These are phyloP conservation scores for Watsonalla cultraria DNA, from an alignment of 2,888 invertebrate species.

Conservation along the genomic window DNA sequence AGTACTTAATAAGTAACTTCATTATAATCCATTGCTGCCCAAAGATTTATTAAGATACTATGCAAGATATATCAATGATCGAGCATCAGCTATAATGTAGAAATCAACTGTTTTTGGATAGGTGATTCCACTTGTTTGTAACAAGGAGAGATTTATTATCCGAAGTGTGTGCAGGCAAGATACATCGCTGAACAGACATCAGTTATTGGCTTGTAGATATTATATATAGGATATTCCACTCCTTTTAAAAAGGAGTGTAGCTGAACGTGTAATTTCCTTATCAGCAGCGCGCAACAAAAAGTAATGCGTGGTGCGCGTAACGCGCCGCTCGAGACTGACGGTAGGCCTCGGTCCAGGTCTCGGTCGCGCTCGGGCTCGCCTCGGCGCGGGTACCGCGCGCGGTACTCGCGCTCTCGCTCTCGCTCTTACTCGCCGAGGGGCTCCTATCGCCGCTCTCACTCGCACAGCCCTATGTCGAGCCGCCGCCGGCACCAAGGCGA, in stretches of 20 bases:
- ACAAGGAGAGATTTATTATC: too few relatives aligned
- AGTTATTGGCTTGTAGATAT: too few relatives aligned
- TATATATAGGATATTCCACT: background rate
- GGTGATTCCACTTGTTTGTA: too few relatives aligned
- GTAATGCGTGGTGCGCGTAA: conserved; percentile 14
- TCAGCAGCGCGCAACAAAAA: background rate
- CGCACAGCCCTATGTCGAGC: conserved; percentile 90
- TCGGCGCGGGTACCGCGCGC: conserved; percentile 66
- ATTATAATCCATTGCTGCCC: too few relatives aligned
- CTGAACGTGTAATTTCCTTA: background rate
- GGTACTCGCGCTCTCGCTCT: conserved; percentile 82
- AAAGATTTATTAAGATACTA: too few relatives aligned
- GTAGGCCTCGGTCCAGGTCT: conserved; percentile 42
- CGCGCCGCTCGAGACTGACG: conserved; percentile 16
- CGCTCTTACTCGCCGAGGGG: conserved; percentile 81
- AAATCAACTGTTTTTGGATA: too few relatives aligned
- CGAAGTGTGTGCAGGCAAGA: too few relatives aligned
- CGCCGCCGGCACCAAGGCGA: conserved; percentile 88
- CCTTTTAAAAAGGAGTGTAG: background rate
- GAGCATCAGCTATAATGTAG: too few relatives aligned
- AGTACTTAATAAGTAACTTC: too few relatives aligned
- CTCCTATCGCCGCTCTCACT: conserved; percentile 81
- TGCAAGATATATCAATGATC: too few relatives aligned
- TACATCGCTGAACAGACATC: too few relatives aligned
- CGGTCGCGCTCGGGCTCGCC: conserved; percentile 81